phyloP scores from a whole-genome alignment of 2,113 vertebrate genomes.

The Bothrops jararaca region DNA sequence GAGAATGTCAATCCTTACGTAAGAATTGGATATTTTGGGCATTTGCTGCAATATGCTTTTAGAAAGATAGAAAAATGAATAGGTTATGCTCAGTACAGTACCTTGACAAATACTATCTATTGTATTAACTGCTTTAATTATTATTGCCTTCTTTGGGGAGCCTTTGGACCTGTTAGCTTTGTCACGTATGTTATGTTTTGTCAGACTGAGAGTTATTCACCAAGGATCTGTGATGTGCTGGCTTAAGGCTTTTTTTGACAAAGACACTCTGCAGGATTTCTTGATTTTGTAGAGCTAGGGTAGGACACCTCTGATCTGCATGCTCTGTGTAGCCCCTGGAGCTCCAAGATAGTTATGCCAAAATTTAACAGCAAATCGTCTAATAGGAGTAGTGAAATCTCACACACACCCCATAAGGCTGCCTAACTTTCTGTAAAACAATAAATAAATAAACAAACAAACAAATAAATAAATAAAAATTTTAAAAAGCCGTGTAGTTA shows the following conservation, averaged over 20 bases:
- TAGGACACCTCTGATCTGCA: neutral
- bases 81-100: neutral
- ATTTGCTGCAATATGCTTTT: neutral
- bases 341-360: neutral
- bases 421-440: neutral
- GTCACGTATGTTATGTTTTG: neutral
- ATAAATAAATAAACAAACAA: neutral
- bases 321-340: neutral
- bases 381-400: neutral
- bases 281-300: neutral
- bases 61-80: neutral
- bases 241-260: neutral
- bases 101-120: neutral
- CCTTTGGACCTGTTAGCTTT: neutral
- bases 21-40: neutral
- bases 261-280: neutral
- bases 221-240: neutral
- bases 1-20: neutral
- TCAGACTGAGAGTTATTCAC: neutral
- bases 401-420: neutral
- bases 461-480: neutral
- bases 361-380: neutral
- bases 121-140: neutral
- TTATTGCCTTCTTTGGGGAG: neutral
- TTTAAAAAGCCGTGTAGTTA: neutral